These are phyloP conservation scores for Caradrina kadenii DNA, from an alignment of 2,888 invertebrate species.

Conservation along the genomic window DNA sequence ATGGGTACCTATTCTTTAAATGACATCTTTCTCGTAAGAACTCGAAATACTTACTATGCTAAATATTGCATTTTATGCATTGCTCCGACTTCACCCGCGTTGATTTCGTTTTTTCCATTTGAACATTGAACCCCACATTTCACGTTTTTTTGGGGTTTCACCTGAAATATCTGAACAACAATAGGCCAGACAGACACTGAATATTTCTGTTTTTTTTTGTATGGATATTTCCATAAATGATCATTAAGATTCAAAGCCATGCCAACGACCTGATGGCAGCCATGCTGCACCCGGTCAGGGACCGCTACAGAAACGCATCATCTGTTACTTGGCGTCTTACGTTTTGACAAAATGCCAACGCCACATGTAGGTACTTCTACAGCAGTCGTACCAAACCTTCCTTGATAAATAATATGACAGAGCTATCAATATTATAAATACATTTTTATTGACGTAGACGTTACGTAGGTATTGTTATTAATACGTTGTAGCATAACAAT, in stretches of 20 bases:
- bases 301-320: constrained; percentile 70
- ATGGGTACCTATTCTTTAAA: no score
- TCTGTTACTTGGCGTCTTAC: constrained; percentile 73
- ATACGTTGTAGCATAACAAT: constrained; percentile 12
- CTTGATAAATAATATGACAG: constrained; percentile 34
- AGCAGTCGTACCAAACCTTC: constrained; percentile 37
- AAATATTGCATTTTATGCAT: not conserved
- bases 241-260: constrained; percentile 54
- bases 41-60: not conserved
- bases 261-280: constrained; percentile 75
- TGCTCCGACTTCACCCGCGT: not conserved
- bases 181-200: no score
- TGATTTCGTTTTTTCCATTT: not conserved
- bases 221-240: constrained; percentile 13
- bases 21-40: not conserved
- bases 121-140: not conserved
- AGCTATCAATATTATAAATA: constrained; percentile 22
- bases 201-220: not conserved
- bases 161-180: not conserved
- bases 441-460: constrained; percentile 30
- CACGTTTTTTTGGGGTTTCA: not conserved
- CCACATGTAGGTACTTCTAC: constrained; percentile 22
- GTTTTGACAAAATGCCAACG: constrained; percentile 80
- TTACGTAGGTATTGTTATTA: constrained; percentile 11
- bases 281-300: constrained; percentile 77